These are phyloP conservation scores for Lepus townsendii DNA, from an alignment of 2,797 vertebrate species.

Conservation along the genomic window DNA sequence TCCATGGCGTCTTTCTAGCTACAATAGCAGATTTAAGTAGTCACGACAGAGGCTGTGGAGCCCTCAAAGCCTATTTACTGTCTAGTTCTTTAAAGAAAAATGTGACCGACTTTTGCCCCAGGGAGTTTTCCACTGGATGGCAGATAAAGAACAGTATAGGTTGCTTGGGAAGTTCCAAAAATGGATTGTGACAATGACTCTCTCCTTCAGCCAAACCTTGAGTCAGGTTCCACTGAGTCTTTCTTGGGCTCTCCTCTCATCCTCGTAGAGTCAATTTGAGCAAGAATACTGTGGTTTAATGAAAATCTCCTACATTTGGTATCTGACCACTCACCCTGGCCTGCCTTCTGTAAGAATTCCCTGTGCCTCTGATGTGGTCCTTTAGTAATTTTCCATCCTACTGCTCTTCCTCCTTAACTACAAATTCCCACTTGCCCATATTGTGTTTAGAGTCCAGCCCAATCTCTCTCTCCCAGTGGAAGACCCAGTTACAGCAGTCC, in stretches of 20 bases:
- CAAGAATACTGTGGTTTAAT: not conserved
- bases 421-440: not conserved
- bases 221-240: not conserved
- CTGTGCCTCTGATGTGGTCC: not conserved
- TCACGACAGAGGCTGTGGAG: not conserved
- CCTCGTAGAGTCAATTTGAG: not conserved
- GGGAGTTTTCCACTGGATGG: not conserved
- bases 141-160: not conserved
- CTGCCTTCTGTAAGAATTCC: not conserved
- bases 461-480: not conserved
- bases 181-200: not conserved
- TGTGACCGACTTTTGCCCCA: not conserved
- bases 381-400: not conserved
- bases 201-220: not conserved
- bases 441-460: not conserved
- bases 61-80: not conserved
- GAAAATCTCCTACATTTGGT: no score
- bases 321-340: not conserved
- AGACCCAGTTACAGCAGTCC: no score
- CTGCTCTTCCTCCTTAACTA: not conserved
- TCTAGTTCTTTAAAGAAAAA: not conserved
- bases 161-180: not conserved
- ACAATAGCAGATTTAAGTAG: not conserved
- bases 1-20: not conserved
- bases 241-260: not conserved